Evolutionary conservation across 2,888 invertebrate species (phyloP).

Genomic region (Lasioglossum morio): DNA sequence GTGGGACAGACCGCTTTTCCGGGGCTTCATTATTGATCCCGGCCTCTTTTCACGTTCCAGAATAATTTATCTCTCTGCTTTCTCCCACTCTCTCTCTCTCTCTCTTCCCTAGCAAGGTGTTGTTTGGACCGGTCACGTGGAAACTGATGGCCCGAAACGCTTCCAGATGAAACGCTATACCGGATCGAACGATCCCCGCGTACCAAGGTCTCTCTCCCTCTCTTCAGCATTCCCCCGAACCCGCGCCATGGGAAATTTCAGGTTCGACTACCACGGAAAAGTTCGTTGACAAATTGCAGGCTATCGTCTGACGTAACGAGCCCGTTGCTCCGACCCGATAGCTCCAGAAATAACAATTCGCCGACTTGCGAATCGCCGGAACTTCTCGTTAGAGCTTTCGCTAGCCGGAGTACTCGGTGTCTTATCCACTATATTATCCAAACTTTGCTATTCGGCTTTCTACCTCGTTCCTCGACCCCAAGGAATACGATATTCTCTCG

Average conservation of each 20-base stretch:
- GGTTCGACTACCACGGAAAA: not conserved
- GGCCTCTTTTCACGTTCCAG: conserved; percentile 37
- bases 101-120: not conserved
- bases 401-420: not conserved
- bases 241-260: conserved; percentile 20
- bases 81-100: not conserved
- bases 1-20: not conserved
- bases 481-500: not conserved
- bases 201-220: not conserved
- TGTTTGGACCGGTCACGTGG: conserved; percentile 29
- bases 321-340: not conserved
- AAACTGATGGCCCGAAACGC: conserved; percentile 16
- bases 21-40: conserved; percentile 46
- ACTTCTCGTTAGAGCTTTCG: not conserved
- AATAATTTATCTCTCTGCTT: conserved; percentile 37
- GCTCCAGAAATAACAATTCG: not conserved
- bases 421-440: not conserved
- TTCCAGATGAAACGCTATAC: conserved; percentile 27
- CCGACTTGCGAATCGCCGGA: not conserved
- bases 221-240: not conserved
- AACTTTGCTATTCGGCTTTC: not conserved
- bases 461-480: not conserved
- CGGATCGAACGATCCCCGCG: conserved; percentile 18
- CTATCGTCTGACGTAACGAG: conserved; percentile 1
- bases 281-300: conserved; percentile 15